These are phyloP conservation scores for Mesembrinibis cayennensis DNA, from an alignment of 2,113 vertebrate genomes.

Conservation along the genomic window DNA sequence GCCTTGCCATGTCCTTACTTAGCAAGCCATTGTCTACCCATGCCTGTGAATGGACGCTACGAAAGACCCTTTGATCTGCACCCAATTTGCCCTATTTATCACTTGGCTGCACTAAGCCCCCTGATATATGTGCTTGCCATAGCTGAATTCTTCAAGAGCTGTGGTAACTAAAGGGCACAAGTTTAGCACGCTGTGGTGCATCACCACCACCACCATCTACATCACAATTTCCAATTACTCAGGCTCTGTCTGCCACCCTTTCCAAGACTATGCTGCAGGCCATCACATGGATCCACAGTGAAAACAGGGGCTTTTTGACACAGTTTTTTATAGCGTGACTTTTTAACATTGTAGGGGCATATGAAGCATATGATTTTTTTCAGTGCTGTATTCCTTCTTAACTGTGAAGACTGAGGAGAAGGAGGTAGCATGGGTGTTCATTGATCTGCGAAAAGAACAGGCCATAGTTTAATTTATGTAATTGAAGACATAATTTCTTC, in stretches of 20 bases:
- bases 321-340: neutral
- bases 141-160: slow-evolving; percentile 68
- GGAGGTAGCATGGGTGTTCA: neutral
- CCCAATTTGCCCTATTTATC: slow-evolving; percentile 69
- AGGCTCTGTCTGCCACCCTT: slow-evolving; percentile 13
- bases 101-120: slow-evolving; percentile 73
- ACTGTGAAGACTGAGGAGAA: neutral
- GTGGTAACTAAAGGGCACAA: neutral
- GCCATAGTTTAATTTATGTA: neutral
- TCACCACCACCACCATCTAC: neutral
- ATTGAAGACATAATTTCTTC: slow-evolving; percentile 14
- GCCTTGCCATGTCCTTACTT: slow-evolving; percentile 51
- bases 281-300: neutral
- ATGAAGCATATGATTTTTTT: neutral
- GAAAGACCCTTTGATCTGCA: slow-evolving; percentile 66
- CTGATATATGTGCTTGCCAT: slow-evolving; percentile 68
- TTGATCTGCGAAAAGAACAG: neutral
- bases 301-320: neutral
- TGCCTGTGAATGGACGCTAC: slow-evolving; percentile 19
- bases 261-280: neutral
- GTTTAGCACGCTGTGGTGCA: neutral
- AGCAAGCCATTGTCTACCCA: slow-evolving; percentile 45
- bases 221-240: neutral
- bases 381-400: neutral
- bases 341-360: neutral